Evolutionary conservation across 2,113 vertebrate species (phyloP), one percentile per base, ranked within the genome.

Genomic region (Caretta caretta): DNA sequence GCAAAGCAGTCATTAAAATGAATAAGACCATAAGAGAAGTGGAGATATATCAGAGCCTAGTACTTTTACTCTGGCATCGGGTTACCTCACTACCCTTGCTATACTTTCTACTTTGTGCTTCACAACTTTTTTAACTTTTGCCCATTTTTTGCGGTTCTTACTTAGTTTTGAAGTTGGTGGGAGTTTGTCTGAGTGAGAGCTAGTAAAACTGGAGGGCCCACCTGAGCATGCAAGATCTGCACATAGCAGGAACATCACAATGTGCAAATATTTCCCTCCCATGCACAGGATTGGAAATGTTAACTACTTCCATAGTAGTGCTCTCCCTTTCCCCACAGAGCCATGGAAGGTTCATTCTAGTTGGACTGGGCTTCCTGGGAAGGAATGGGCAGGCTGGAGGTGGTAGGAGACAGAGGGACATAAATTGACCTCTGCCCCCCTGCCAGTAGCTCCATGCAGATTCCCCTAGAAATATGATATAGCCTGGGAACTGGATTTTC

Each of bases 31-130:
- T 62, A 20, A 62, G 62, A 20, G 38, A 76, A 91, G 53, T 2
- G 80, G 10, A 42, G 89, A 59, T 35, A 81, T 27, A 0, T 6
- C 81, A 65, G 29, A 17, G 7, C n/a, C 85, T 49, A 10, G 38
- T 3, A 87, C 83, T 89, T 93, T 94, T 88, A 80, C 25, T 86
- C 53, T 16, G 46, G 3, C 57, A 9, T 65, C 54, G 84, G 57
- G 35, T n/a, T 49, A 62, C 4, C 2, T 50, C 27, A 22, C 91
- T 50, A 17, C 11, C 42, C 82, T 27, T 59, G 10, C 46, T 83
- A 22, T 46, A 11, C 29, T 76, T 93, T 89, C 48, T 75, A 0
- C 42, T 0, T 56, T 38, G 10, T 22, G 42, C 3, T 50, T 85
- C 82, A 54, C 80, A 86, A 8, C 25, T 93, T 86, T 46, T 83